Evolutionary conservation across 2,113 vertebrate species (phyloP), one percentile per base, ranked within the genome.

Genomic region (Nipponia nippon): DNA sequence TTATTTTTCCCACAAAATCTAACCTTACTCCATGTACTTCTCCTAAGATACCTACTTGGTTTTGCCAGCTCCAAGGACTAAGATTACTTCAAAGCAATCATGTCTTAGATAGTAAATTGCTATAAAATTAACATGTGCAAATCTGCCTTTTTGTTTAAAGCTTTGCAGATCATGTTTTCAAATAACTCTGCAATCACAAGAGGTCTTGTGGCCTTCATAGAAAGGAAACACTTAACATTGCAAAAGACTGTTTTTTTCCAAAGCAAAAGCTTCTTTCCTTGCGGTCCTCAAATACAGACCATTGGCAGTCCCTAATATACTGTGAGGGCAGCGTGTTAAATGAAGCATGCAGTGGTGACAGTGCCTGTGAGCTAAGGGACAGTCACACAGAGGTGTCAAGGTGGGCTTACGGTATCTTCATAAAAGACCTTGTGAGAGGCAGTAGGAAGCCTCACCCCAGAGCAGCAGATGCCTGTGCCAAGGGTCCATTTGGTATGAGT

Each of bases 281-380:
- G 6, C 21, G 40, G 9, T 46, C 32, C 47, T 80, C 16, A 2
- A 58, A 62, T 5, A 58, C 9, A 49, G 13, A 61, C 13, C 27
- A 32, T 36, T 23, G 38, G 11, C 50, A 72, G 14, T 12, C 71
- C 75, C 11, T 53, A 65, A 26, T 0, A 16, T 29, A 16, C 44
- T 20, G 13, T 69, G 50, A 62, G 13, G 16, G 23, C 0, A 0
- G 30, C 1, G 11, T 70, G 70, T 55, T 65, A 34, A 34, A 34
- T 27, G 36, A 87, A 92, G 25, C 4, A 0, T 50, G 63, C 62
- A 49, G 42, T 40, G 14, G 44, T 55, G 38, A 59, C 38, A 36
- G 27, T 36, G 25, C 20, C 90, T 44, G 30, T 36, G 72, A 81
- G 44, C 29, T 65, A 67, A 53, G 47, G 38, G 32, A 40, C 29